A percentile compares a stretch with the other conserved stretches of the same genome.
Evolutionary conservation across 2,888 invertebrate genomes (phyloP).

Genomic region (Sylvicola cinctus): DNA sequence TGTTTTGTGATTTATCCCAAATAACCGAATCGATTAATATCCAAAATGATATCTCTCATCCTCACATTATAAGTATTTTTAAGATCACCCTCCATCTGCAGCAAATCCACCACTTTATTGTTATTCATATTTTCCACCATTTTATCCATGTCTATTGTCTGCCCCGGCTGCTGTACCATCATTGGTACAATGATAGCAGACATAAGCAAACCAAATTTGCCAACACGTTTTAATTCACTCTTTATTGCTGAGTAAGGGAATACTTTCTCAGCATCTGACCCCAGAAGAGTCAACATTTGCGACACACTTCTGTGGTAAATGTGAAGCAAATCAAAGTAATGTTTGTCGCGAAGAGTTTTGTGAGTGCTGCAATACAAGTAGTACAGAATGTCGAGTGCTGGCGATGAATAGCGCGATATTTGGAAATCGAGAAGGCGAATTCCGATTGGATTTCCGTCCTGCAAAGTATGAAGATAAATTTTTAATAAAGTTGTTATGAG

Average conservation of each 20-base stretch:
- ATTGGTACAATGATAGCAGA: slow-evolving; percentile 18
- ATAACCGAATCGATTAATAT: too few relatives aligned
- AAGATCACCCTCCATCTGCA: too few relatives aligned
- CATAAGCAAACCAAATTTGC: slow-evolving; percentile 15
- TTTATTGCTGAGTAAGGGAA: slow-evolving; percentile 13
- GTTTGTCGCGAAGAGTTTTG: slow-evolving; percentile 14
- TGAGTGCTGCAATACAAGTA: slow-evolving; percentile 18
- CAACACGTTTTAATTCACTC: slow-evolving; percentile 13
- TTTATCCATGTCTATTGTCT: too few relatives aligned
- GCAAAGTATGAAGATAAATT: background rate
- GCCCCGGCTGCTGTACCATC: too few relatives aligned
- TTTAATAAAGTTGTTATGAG: too few relatives aligned
- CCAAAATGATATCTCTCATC: too few relatives aligned
- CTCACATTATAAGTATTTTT: too few relatives aligned
- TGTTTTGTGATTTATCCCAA: too few relatives aligned
- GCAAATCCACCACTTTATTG: too few relatives aligned
- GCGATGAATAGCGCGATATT: slow-evolving; percentile 18
- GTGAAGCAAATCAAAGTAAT: slow-evolving; percentile 15
- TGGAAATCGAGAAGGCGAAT: slow-evolving; percentile 20
- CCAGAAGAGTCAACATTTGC: slow-evolving; percentile 9
- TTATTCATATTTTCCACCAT: too few relatives aligned
- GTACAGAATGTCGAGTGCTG: slow-evolving; percentile 17
- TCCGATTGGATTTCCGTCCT: slow-evolving; percentile 8
- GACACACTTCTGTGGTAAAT: slow-evolving; percentile 13
- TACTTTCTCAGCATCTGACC: background rate